Base-by-base conservation (phyloP, 92 coral and sea anemone species). In the Porites rus region DNA sequence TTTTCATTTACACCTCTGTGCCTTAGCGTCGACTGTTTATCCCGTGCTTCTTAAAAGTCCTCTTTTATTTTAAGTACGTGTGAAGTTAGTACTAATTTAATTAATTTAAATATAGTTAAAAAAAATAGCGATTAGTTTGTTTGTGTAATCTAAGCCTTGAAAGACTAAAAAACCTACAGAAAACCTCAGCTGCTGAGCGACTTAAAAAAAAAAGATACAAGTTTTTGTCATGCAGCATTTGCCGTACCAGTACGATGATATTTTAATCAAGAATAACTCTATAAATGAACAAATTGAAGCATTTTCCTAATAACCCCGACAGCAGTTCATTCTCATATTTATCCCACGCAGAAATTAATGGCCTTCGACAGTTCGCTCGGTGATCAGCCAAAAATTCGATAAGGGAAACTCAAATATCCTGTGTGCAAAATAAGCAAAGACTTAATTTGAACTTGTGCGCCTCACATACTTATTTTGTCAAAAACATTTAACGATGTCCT, bases 271-370 rank as follows among this genome's bases (percentile, higher is more conserved):
- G 88, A 16, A 75, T 24, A 85, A 77, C 76, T 52, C 10, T 13
- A 61, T 65, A 77, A 85, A 76, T 76, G 84, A 85, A 75, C 77
- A 51, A 76, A 85, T 85, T 77, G 8, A 18, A n/a, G 60, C 31
- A 69, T 77, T 65, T 85, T 85, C 56, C 86, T 72, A 83, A 83
- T 83, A 43, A 51, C 75, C 7, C 58, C 18, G 67, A 85, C 88
- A 85, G 88, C 88, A 77, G 88, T 67, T 85, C 65, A 83, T 64
- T 83, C 63, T 83, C 25, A 69, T 50, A 19, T 73, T 61, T 63
- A 83, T 83, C 87, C 87, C 87, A 83, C 87, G 80, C 87, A 64
- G 51, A 54, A 63, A 7, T 19, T 62, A 51, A 73, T 63, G 59
- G 60, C 63, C 25, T 18, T 80, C 22, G 71, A 73, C 54, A 74